Conservation (phyloP, 2,113 vertebrate species). For the Alectura lathami region DNA sequence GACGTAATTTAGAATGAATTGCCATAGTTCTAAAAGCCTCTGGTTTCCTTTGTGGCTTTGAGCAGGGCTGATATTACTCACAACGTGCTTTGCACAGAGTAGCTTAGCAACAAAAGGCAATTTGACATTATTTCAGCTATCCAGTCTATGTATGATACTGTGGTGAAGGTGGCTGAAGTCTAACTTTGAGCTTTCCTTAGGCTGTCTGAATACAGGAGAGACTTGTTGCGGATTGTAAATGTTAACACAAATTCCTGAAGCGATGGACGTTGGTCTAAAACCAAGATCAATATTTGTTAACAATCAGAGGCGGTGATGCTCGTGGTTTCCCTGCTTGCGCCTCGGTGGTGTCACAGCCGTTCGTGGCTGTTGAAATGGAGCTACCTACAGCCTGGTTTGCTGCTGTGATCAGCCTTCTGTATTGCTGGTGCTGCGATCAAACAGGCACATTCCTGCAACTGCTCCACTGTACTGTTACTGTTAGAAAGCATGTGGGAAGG, state of each 20-base stretch:
- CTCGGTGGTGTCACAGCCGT: background rate
- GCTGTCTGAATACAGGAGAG: background rate
- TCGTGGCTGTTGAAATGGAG: background rate
- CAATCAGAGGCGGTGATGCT: background rate
- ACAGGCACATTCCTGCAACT: background rate
- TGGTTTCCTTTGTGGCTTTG: background rate
- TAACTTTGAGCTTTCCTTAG: background rate
- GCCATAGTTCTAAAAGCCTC: background rate
- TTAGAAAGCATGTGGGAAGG: background rate
- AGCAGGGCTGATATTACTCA: background rate
- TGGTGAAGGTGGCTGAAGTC: background rate
- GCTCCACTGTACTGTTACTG: accelerated
- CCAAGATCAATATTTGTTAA: background rate
- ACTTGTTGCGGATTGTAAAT: background rate
- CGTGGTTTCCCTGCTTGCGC: background rate
- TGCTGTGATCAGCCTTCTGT: background rate
- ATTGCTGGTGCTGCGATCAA: background rate
- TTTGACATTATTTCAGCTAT: background rate
- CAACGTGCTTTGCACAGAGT: background rate
- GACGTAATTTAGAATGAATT: background rate
- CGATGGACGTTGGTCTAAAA: background rate
- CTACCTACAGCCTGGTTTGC: background rate
- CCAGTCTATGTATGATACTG: background rate
- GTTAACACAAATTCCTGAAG: background rate
- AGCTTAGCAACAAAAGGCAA: background rate